phyloP scores from a whole-genome alignment of 2,888 invertebrate genomes.

The Oxyteleia sp. region DNA sequence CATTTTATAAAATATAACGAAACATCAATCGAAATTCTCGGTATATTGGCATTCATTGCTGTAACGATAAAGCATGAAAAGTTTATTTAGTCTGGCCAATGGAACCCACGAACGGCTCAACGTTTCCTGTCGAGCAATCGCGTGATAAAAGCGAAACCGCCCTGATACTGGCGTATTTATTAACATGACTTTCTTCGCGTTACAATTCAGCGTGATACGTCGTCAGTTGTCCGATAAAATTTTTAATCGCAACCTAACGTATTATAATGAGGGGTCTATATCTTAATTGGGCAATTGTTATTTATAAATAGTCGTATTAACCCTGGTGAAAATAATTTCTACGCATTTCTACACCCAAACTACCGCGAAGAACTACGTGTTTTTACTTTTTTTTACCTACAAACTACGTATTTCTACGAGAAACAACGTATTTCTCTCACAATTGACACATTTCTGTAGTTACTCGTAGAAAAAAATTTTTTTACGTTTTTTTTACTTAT shows the following conservation, averaged over 20 bases:
- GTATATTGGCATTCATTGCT: conserved; percentile 20
- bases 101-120: conserved; percentile 37
- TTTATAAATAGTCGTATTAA: background rate
- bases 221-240: conserved; percentile 24
- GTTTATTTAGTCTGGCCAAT: conserved; percentile 60
- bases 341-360: too few relatives aligned
- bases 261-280: conserved; percentile 13
- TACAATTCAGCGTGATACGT: conserved; percentile 40
- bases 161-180: conserved; percentile 59
- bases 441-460: too few relatives aligned
- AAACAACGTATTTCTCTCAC: too few relatives aligned
- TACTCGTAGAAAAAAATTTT: too few relatives aligned
- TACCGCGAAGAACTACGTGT: too few relatives aligned
- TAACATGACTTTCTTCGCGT: conserved; percentile 63
- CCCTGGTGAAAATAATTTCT: too few relatives aligned
- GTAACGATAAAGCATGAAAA: conserved; percentile 36
- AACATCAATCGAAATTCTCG: conserved; percentile 29
- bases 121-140: conserved; percentile 57
- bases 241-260: conserved; percentile 33
- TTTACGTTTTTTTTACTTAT: too few relatives aligned
- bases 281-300: conserved; percentile 28
- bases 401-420: too few relatives aligned
- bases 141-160: conserved; percentile 68
- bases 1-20: conserved; percentile 11
- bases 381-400: too few relatives aligned